Base-by-base conservation (phyloP, 2,113 vertebrate genomes). In the Poeciliopsis prolifica region DNA sequence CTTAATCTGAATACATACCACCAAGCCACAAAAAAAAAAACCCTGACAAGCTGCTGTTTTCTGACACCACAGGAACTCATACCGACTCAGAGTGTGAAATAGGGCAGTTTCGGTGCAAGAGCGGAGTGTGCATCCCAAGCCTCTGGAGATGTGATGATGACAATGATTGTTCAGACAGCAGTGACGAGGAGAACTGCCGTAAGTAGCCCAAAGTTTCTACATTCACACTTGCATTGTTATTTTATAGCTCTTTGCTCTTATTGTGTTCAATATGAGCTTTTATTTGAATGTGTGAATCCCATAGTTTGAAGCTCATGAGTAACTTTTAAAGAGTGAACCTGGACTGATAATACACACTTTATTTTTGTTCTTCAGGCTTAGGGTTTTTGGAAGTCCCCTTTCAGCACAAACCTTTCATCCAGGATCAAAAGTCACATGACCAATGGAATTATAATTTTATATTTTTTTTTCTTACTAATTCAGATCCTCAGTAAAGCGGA, bases 71-170 rank as follows among this genome's bases (percentile, higher is more conserved):
- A 97, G 96, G 94, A 76, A 93, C 93, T 44, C 93, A 86, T 76
- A 94, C 94, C 63, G 93, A 89, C 78, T 94, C 94, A 68, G 95
- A 95, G 87, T 99, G 98, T 88, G 96, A 97, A 85, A 92, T 94
- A 26, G 91, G 96, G 62, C 97, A 99, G 92, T 99, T 98, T 92
- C 95, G 95, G 90, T 99, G 98, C 94, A 94, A 91, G 80, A 99
- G 98, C 78, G 94, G 94, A 78, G 95, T 96, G 54, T 99, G 98
- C 94, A 96, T 99, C 91, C 96, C 98, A 24, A 95, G 93, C 44
- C 89, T 97, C 84, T 99, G 98, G 98, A 95, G 95, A 75, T 99
- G 98, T 71, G 98, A 99, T 72, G 98, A 98, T 70, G 98, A 99
- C 58, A 96, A 98, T 48, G 98, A 99, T 73, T 99, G 98, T 89